These are phyloP conservation scores for Perodicticus potto DNA, from an alignment of 2,797 vertebrate genomes.

Conservation along the genomic window DNA sequence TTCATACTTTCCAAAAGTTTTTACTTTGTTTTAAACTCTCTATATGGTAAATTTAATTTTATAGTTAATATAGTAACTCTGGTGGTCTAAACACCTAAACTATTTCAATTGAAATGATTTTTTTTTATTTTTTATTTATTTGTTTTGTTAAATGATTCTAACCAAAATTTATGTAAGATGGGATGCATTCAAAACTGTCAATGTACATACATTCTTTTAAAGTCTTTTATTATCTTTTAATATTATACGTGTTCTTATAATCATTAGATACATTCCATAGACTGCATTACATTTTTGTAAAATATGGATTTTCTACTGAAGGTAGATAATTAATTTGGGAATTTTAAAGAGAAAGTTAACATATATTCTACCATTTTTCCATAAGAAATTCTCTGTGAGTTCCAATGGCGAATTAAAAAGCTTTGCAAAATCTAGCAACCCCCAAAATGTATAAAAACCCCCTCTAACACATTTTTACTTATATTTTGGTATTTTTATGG, in stretches of 20 bases:
- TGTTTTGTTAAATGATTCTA: background rate
- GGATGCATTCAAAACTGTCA: constrained; percentile 3
- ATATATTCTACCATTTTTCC: constrained; percentile 58
- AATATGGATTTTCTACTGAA: constrained; percentile 56
- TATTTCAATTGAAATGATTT: background rate
- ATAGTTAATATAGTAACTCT: background rate
- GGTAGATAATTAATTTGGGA: constrained; percentile 63
- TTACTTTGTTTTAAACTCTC: constrained; percentile 5
- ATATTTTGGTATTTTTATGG: background rate
- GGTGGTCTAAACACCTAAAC: background rate
- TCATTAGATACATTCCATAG: constrained; percentile 69
- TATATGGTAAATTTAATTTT: constrained; percentile 38
- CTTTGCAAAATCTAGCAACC: constrained; percentile 54
- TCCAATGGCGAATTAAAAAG: constrained; percentile 61
- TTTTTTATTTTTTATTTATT: constrained; percentile 36
- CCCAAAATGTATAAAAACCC: background rate
- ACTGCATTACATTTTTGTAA: constrained; percentile 73
- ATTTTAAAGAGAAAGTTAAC: constrained; percentile 67
- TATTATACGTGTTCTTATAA: constrained; percentile 20
- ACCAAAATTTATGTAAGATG: constrained; percentile 22
- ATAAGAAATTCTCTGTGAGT: constrained; percentile 51
- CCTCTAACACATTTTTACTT: background rate
- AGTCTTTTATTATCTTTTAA: constrained; percentile 37
- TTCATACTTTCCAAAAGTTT: constrained; percentile 52
- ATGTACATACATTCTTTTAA: background rate